phyloP scores from a whole-genome alignment of 2,888 invertebrate genomes.

The Pollenia griseotomentosa region DNA sequence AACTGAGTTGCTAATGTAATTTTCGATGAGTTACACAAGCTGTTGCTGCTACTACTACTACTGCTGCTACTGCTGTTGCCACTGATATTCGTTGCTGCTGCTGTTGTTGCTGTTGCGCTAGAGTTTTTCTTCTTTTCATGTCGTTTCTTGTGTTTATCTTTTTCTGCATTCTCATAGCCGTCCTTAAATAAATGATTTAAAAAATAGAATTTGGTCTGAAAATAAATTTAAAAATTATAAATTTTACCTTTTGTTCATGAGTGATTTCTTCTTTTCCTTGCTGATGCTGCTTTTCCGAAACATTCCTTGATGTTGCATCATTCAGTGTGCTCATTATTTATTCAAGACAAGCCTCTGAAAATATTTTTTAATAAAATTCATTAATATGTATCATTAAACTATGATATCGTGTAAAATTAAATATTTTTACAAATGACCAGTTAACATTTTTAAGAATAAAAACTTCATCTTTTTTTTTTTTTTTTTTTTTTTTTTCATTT shows the following conservation, averaged over 20 bases:
- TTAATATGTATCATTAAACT: too few relatives aligned
- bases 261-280: conserved; percentile 78
- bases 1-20: conserved; percentile 79
- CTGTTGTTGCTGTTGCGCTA: conserved; percentile 52
- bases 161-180: conserved; percentile 59
- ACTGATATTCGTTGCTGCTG: conserved; percentile 40
- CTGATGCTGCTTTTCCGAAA: conserved; percentile 80
- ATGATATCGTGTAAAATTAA: too few relatives aligned
- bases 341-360: conserved; percentile 63
- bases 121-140: conserved; percentile 71
- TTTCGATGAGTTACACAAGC: conserved; percentile 48
- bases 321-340: conserved; percentile 82
- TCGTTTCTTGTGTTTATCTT: conserved; percentile 70
- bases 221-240: background rate
- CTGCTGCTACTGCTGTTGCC: conserved; percentile 46
- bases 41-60: conserved; percentile 46
- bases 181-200: conserved; percentile 49
- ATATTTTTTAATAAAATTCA: background rate
- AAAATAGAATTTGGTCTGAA: background rate
- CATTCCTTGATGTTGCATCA: conserved; percentile 82
- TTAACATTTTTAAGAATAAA: background rate
- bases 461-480: background rate
- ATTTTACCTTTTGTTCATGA: conserved; percentile 82
- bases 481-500: too few relatives aligned
- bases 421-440: too few relatives aligned